A percentile compares a stretch with the other conserved stretches of the same genome.
phyloP scores from a whole-genome alignment of 2,797 vertebrate genomes.

The Emydoidea blandingii region DNA sequence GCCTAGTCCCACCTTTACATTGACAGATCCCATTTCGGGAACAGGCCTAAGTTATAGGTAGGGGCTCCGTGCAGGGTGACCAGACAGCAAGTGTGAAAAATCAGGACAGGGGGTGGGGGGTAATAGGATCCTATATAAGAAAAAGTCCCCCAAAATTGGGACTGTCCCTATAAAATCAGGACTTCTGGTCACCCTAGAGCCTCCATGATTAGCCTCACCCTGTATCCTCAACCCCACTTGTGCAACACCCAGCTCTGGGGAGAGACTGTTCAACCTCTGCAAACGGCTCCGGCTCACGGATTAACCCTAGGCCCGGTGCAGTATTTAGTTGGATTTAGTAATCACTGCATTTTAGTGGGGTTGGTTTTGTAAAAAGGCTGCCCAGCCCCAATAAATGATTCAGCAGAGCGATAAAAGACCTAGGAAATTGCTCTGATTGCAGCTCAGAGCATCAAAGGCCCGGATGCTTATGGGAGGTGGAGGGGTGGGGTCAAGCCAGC shows the following conservation, averaged over 20 bases:
- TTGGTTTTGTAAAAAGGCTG: background rate
- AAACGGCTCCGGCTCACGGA: background rate
- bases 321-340: accelerated
- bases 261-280: background rate
- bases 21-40: background rate
- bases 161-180: too few relatives aligned
- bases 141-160: too few relatives aligned
- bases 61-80: background rate
- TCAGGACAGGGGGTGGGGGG: too few relatives aligned
- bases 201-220: background rate
- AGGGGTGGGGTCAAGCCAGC: background rate
- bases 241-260: background rate
- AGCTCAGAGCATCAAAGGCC: accelerated
- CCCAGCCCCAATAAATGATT: background rate
- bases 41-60: background rate
- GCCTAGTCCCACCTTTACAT: background rate
- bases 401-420: background rate
- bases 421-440: accelerated
- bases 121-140: too few relatives aligned
- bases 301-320: background rate
- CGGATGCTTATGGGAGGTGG: accelerated
- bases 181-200: too few relatives aligned
- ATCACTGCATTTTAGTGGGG: background rate
- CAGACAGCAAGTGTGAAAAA: too few relatives aligned
- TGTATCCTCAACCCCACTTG: background rate